Evolutionary conservation across 2,113 vertebrate species (phyloP).

Genomic region (Anhinga rufa): DNA sequence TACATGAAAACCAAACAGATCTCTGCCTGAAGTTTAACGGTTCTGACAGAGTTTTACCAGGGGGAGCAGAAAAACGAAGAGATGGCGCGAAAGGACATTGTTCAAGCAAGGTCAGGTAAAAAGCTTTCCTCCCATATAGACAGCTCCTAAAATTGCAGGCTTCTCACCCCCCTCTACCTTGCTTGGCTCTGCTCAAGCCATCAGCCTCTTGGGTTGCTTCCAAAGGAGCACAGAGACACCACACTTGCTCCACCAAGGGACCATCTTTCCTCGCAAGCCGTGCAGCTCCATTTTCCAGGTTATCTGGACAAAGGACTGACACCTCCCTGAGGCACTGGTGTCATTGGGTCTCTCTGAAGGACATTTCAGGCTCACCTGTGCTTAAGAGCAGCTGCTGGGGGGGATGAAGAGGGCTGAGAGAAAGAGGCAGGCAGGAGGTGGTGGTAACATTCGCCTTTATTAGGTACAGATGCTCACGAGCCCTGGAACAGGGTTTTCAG

Average conservation of each 20-base stretch:
- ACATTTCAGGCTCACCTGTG: background rate
- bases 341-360: background rate
- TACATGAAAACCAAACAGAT: background rate
- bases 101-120: conserved; percentile 39
- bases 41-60: conserved; percentile 48
- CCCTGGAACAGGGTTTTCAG: conserved; percentile 18
- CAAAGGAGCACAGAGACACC: background rate
- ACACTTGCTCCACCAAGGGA: background rate
- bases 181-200: background rate
- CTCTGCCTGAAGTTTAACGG: background rate
- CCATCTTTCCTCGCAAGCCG: rapidly evolving
- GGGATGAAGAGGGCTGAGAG: background rate
- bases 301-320: background rate
- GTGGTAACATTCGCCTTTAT: conserved; percentile 51
- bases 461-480: conserved; percentile 20
- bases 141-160: background rate
- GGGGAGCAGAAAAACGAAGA: background rate
- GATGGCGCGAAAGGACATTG: background rate
- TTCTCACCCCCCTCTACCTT: background rate
- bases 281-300: background rate
- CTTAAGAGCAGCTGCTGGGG: background rate
- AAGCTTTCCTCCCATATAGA: background rate
- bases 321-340: rapidly evolving
- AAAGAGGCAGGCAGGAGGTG: background rate
- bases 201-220: background rate